Conservation (phyloP, 2,888 invertebrate species). For the Belgica antarctica region DNA sequence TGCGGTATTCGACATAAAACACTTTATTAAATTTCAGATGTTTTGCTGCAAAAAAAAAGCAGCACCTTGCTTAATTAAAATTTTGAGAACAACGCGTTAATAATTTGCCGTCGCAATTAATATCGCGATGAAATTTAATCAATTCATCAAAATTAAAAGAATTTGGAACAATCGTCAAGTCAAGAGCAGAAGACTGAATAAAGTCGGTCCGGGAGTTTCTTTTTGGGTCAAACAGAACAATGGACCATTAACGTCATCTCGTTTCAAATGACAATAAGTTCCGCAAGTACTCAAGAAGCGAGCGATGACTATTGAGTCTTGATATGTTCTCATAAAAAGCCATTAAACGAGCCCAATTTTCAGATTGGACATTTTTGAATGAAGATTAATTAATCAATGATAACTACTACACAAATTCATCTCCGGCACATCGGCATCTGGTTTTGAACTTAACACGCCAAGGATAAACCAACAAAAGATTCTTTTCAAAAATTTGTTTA, state of each 20-base stretch:
- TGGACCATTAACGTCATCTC: slow-evolving; percentile 17
- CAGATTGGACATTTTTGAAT: slow-evolving; percentile 17
- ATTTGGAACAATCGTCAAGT: slow-evolving; percentile 18
- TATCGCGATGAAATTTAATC: slow-evolving; percentile 31
- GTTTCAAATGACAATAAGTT: background rate
- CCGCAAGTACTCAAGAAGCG: background rate
- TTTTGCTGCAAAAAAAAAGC: background rate
- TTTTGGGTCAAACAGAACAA: background rate
- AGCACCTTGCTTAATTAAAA: background rate
- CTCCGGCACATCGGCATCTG: slow-evolving; percentile 15
- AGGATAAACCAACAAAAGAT: slow-evolving; percentile 1
- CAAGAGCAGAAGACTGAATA: background rate
- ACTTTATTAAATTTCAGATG: slow-evolving; percentile 4
- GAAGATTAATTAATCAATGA: slow-evolving; percentile 21
- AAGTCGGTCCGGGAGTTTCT: background rate
- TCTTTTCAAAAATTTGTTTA: slow-evolving; percentile 28
- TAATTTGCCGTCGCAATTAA: slow-evolving; percentile 5
- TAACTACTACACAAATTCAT: slow-evolving; percentile 7
- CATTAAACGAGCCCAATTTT: slow-evolving; percentile 30
- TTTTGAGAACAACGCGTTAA: background rate
- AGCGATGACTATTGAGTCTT: slow-evolving; percentile 1
- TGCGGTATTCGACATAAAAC: background rate
- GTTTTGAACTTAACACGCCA: background rate
- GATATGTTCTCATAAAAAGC: slow-evolving; percentile 17
- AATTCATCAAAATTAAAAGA: slow-evolving; percentile 41